Evolutionary conservation across 2,888 invertebrate species (phyloP).

Genomic region (Siphlonurus alternatus): DNA sequence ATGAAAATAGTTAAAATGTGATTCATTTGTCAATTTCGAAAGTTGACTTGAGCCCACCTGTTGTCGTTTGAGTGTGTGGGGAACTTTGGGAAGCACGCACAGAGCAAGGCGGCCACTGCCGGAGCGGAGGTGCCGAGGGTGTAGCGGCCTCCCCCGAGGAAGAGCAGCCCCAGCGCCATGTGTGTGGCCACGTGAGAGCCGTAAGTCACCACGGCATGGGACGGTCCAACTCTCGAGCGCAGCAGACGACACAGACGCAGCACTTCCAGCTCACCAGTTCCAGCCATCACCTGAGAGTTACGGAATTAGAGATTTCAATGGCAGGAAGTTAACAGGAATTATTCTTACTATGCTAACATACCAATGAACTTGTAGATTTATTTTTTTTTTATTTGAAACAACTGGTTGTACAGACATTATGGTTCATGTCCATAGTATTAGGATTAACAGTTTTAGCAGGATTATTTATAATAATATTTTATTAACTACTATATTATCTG

Average conservation of each 20-base stretch:
- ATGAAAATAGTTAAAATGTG: background rate
- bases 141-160: constrained; percentile 84
- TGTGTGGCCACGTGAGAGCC: constrained; percentile 91
- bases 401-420: no score
- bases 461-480: no score
- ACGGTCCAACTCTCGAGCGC: constrained; percentile 58
- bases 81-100: constrained; percentile 93
- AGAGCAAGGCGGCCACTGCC: constrained; percentile 76
- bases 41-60: constrained; percentile 40
- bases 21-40: no score
- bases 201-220: constrained; percentile 58
- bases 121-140: constrained; percentile 66
- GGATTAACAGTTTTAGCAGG: no score
- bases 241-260: constrained; percentile 72
- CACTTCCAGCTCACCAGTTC: constrained; percentile 73
- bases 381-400: no score
- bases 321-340: constrained; percentile 14
- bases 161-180: constrained; percentile 82
- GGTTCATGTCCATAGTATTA: no score
- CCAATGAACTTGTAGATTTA: no score
- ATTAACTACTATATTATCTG: no score
- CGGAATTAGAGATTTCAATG: no score
- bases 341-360: no score
- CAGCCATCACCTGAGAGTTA: constrained; percentile 69
- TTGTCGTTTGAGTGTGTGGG: constrained; percentile 94